Evolutionary conservation across 2,888 invertebrate genomes (phyloP), one percentile per base, ranked within the genome.

Genomic region (Hirtodrosophila confusa): DNA sequence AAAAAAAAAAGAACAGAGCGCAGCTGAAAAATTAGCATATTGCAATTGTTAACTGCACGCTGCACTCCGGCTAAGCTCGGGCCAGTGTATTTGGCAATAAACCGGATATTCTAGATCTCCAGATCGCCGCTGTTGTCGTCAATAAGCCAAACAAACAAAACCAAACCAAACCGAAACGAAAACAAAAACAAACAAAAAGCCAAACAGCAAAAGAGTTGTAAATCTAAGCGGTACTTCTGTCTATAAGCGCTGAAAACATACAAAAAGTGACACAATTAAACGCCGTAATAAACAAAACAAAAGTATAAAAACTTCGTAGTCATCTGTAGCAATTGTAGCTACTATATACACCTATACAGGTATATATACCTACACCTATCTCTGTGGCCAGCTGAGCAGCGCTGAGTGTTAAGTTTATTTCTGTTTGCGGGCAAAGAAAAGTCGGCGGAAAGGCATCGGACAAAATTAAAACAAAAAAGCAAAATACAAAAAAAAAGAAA

Each of bases 391-490:
- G 50, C 45, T 40, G 39, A 78, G 57, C 49, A 76, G 24, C 78
- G 69, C 67, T 82, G 84, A 82, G 75, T 85, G 85, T 88, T 73
- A 58, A 61, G 85, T 78, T 87, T 86, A 86, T 88, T 86, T 88
- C 68, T 69, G 79, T 75, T 75, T 68, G 84, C 61, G 54, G 43
- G 54, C 35, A 47, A 72, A 72, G 37, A 58, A 61, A 69, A 58
- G 43, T 48, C 29, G 36, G 37, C 60, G 47, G 58, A 57, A 50
- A 49, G 29, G 17, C 17, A 17, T 17, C 17, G 17, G 17, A n/a
- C n/a, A n/a, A n/a, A n/a, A n/a, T n/a, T n/a, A n/a, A n/a, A 17
- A 17, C 17, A 1, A 17, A 17, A 17, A 17, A 17, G n/a, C 17
- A 17, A 17, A 17, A 17, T 17, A n/a, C n/a, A n/a, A n/a, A n/a